Conservation (phyloP, 2,888 invertebrate genomes). For the Ephialtes manifestator region DNA sequence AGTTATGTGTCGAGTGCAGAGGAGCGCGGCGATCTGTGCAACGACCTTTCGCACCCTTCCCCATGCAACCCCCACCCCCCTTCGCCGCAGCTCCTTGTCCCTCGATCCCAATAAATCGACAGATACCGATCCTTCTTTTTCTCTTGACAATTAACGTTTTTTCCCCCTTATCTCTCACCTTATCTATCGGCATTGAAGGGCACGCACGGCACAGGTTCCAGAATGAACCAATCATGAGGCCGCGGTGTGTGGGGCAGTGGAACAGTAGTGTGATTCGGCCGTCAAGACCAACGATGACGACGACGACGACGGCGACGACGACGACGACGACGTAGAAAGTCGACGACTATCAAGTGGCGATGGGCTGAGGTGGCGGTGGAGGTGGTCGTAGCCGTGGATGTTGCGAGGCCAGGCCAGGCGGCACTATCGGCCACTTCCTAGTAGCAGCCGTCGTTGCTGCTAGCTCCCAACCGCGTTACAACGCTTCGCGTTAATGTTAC, state of each 20-base stretch:
- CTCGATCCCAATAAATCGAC: not conserved
- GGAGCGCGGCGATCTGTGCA: too few species aligned
- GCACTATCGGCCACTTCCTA: constrained; percentile 39
- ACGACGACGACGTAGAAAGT: constrained; percentile 70
- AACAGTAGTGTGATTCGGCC: constrained; percentile 82
- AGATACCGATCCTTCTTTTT: not conserved
- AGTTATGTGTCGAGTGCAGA: too few species aligned
- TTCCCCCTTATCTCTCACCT: constrained; percentile 89
- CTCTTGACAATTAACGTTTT: not conserved
- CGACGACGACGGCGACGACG: constrained; percentile 72
- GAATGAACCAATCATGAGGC: constrained; percentile 98
- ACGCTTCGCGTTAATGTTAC: constrained; percentile 1
- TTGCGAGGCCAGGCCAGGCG: constrained; percentile 31
- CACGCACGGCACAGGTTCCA: constrained; percentile 99
- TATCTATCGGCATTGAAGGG: constrained; percentile 98
- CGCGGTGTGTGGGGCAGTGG: constrained; percentile 84
- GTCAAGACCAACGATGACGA: constrained; percentile 76
- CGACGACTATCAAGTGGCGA: constrained; percentile 56
- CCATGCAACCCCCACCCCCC: not conserved
- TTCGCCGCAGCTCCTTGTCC: too few species aligned
- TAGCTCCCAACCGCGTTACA: not conserved
- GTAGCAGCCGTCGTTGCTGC: constrained; percentile 34
- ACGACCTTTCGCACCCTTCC: not conserved
- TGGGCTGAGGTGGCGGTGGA: not conserved
- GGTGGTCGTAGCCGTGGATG: not conserved